Evolutionary conservation across 2,797 vertebrate species (phyloP), one percentile per base, ranked within the genome.

Genomic region (Thunnus albacares): DNA sequence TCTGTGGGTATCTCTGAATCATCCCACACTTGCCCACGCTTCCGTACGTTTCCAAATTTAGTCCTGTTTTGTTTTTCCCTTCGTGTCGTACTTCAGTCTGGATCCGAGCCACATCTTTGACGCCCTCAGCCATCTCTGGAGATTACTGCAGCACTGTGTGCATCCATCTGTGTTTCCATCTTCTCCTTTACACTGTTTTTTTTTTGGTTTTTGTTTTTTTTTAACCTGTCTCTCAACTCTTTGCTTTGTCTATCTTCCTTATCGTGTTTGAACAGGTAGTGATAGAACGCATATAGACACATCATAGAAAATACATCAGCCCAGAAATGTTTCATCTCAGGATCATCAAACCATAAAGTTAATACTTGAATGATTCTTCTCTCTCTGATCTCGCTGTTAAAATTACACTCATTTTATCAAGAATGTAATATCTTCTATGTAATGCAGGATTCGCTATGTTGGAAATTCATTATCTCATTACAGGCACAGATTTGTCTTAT

Each of bases 41-140:
- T 90, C 84, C 20, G 41, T 70, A 55, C 6, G 6, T 79, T 70
- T 88, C 86, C 82, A 83, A 85, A 92, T 92, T 88, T 89, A 90
- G 86, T 45, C 47, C 49, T 75, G 52, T 84, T 90, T 89, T 87
- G 79, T 85, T 91, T 85, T 76, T 80, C 45, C 18, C 62, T 71
- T 69, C 41, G 41, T 70, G 73, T 76, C 33, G 5, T 77, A 45
- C 59, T 79, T 70, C 53, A 73, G 24, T 45, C 82, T 83, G 87
- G 82, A 85, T 64, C 56, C 1, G 66, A 79, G 70, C 74, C 77
- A 77, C 80, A 82, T 84, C 62, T 84, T 69, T 73, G 64, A 88
- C 6, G 67, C 80, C 79, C 24, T 78, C 74, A 76, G 88, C 28
- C 41, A 81, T 89, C 89, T 81, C 85, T 77, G 53, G 87, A 87